Conservation (phyloP, 2,113 vertebrate species). For the Coryphaenoides rupestris region DNA sequence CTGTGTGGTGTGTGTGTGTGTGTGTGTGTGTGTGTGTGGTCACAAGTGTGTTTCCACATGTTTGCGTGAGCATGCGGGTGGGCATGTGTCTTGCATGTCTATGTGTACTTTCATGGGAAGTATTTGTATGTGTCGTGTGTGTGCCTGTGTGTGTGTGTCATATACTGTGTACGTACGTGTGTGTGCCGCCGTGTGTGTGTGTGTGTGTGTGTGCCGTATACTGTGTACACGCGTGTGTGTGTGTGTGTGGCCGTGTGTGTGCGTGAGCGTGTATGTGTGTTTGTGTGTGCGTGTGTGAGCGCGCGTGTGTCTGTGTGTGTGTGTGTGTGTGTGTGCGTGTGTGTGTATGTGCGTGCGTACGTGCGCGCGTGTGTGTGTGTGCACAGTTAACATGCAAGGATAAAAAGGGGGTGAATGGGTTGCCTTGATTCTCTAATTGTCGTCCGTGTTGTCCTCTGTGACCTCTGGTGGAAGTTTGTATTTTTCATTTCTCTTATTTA, state of each 20-base stretch:
- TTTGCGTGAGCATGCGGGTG: too few species aligned
- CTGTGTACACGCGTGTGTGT: neutral
- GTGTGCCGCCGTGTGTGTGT: neutral
- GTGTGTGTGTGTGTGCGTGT: neutral
- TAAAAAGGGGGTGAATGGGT: neutral
- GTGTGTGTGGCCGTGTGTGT: constrained; percentile 11
- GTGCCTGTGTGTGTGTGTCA: neutral
- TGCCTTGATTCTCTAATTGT: neutral
- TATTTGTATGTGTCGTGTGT: neutral
- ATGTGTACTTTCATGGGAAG: neutral
- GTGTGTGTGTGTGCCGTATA: constrained; percentile 4
- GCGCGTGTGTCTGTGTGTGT: constrained; percentile 19
- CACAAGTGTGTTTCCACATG: neutral
- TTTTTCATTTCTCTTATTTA: neutral
- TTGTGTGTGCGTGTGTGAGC: too few species aligned
- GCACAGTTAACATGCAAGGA: neutral
- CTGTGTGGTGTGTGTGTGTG: constrained; percentile 22
- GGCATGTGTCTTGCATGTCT: neutral
- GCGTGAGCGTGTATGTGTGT: neutral
- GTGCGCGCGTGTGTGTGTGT: neutral
- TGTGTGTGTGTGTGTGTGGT: constrained; percentile 23
- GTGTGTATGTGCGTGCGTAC: neutral
- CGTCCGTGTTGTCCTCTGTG: neutral
- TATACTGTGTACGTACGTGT: constrained; percentile 15
- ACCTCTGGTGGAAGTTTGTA: neutral